Evolutionary conservation across 2,113 vertebrate genomes (phyloP), one percentile per base, ranked within the genome.

Genomic region (Seriola rivoliana): DNA sequence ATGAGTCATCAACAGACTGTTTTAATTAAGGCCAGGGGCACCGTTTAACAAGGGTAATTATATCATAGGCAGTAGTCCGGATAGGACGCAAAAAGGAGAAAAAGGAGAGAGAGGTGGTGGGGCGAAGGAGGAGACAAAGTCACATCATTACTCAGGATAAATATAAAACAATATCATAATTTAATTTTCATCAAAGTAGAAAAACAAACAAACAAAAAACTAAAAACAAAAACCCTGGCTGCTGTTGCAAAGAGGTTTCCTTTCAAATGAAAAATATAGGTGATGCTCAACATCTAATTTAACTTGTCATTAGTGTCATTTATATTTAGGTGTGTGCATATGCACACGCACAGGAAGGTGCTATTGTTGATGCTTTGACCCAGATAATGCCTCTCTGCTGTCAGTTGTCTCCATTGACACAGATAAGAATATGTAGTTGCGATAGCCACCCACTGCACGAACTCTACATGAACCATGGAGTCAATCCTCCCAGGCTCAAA

Each of bases 1-100:
- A 89, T 90, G 93, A 95, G 89, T 93, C 93, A 94, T 94, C 91
- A 93, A 75, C 90, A 80, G 85, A 85, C 82, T 78, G 88, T 67
- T 90, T 92, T 94, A 93, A 95, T 93, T 93, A 93, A 93, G 85
- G 84, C 91, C 86, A 78, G 80, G 77, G 88, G 90, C 82, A 36
- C 68, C 78, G 72, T 90, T 90, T 88, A 93, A 89, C 36, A 13
- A 92, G 89, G 75, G 70, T 93, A 92, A 93, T 93, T 92, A 94
- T 86, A 94, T 90, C 67, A 90, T 59, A 85, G 86, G 80, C 71
- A 86, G 68, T n/a, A 54, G 86, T 85, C 76, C 34, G 59, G 76
- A 86, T 71, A 67, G 65, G 71, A 79, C 23, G 46, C 17, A 38
- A 67, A 82, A 65, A 29, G 46, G 16, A 55, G 42, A 29, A 55